These are phyloP conservation scores for Astreopora myriophthalma DNA, from an alignment of 64 coral and sea anemone genomes.

Conservation along the genomic window DNA sequence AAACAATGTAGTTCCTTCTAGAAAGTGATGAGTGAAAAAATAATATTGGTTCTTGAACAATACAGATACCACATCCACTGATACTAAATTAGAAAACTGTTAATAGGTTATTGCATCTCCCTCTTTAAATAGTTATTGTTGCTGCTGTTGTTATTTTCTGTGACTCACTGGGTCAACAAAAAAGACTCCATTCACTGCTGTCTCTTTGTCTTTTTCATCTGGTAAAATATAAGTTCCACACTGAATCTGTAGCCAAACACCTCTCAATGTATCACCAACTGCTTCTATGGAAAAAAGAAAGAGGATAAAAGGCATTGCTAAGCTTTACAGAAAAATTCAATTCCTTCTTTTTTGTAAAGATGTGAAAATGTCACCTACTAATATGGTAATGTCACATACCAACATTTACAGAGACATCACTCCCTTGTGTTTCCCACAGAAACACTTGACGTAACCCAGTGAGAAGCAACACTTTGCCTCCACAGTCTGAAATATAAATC, in stretches of 20 bases:
- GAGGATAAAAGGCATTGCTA: no score
- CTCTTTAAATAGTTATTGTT: no score
- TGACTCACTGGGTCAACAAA: slow-evolving; percentile 83
- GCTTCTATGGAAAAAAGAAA: neutral
- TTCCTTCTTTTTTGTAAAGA: no score
- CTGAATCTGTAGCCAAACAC: slow-evolving; percentile 87
- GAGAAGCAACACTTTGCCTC: slow-evolving; percentile 76
- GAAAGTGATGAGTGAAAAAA: neutral
- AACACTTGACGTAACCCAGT: slow-evolving; percentile 81
- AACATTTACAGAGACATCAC: neutral
- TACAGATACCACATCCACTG: no score
- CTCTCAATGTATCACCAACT: slow-evolving; percentile 44
- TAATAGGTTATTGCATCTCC: no score
- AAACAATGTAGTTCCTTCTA: neutral
- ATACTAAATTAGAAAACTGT: no score
- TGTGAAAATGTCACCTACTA: no score
- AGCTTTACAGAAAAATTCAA: no score
- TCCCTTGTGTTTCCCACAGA: slow-evolving; percentile 80
- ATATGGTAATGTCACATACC: neutral
- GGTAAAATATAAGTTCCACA: slow-evolving; percentile 78
- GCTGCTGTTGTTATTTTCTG: neutral
- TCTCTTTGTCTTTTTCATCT: slow-evolving; percentile 78
- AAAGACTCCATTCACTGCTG: slow-evolving; percentile 73
- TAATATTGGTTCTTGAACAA: neutral
- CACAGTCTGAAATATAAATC: slow-evolving; percentile 92